Evolutionary conservation across 2,113 vertebrate genomes (phyloP), one percentile per base, ranked within the genome.

Genomic region (Calyptomena viridis): DNA sequence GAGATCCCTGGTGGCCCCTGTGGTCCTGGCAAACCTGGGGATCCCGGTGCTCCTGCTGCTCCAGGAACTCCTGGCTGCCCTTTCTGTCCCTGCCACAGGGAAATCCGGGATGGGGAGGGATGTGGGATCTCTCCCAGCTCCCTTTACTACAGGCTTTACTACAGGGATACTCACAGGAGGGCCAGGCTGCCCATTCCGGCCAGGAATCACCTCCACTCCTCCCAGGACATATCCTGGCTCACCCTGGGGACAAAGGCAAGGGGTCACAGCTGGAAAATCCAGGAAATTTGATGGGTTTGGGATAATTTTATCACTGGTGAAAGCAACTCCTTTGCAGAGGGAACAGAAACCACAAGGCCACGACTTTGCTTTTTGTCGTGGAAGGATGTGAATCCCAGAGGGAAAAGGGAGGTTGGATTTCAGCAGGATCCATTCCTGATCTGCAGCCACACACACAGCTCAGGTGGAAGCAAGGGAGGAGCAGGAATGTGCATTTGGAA

Each of bases 211-310:
- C 40, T 99, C 98, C 14, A 98, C 90, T 44, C 98, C 98, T 82
- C 98, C 98, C 12, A 99, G 95, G 4, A 98, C 97, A 14, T 99
- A 99, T 42, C 99, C 99, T 12, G 99, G 98, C 53, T 99, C 98
- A 8, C 99, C 99, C 99, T 99, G 84, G 4, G 8, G 18, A 49
- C 8, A 59, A 52, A 52, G 9, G 17, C 6, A 59, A 4, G 9
- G 68, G 4, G 31, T 27, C 10, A 35, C 2, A 1, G 0, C 19
- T 37, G 59, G 37, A 22, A 85, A 4, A 18, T 25, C 78, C 7
- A 12, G 55, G 31, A 9, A 73, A 7, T 25, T 8, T 12, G 18
- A 52, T 5, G n/a, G 78, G 25, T 93, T 25, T 10, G 42, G 35
- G 27, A 21, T 5, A 52, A 67, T 46, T 50, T 68, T 30, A 56